Evolutionary conservation across 53 echinoderm and acorn worm species (phyloP).

Genomic region (Antedon mediterranea): DNA sequence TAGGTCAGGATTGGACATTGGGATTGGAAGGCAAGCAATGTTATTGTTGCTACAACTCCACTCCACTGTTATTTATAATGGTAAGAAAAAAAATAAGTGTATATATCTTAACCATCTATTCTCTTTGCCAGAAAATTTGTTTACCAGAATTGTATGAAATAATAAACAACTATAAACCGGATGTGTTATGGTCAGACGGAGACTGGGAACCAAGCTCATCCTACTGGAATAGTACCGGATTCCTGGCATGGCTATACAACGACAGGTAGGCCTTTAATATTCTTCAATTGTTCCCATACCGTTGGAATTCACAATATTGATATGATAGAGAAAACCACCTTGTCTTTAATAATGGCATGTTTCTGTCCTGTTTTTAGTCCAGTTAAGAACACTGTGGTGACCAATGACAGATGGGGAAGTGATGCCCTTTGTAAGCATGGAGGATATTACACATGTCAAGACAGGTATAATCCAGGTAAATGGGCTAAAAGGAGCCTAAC

Average conservation of each 20-base stretch:
- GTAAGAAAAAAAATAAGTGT: too few relatives aligned
- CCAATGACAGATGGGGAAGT: constrained; percentile 62
- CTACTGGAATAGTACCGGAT: constrained; percentile 75
- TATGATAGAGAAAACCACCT: too few relatives aligned
- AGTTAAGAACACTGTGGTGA: constrained; percentile 53
- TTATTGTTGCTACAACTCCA: too few relatives aligned
- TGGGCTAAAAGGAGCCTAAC: too few relatives aligned
- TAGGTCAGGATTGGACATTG: too few relatives aligned
- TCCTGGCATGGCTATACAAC: constrained; percentile 80
- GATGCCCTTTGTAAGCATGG: constrained; percentile 44
- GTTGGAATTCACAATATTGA: not conserved
- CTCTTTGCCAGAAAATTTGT: constrained; percentile 33
- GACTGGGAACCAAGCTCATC: constrained; percentile 33
- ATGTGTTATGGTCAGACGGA: constrained; percentile 65
- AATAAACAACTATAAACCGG: constrained; percentile 49
- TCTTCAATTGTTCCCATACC: not conserved
- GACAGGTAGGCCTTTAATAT: constrained; percentile 37
- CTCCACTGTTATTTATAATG: too few relatives aligned
- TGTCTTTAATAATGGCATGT: too few relatives aligned
- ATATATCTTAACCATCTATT: not conserved
- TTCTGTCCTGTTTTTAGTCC: too few relatives aligned
- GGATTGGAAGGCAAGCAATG: too few relatives aligned
- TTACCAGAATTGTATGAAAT: constrained; percentile 67
- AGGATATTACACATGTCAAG: constrained; percentile 60
- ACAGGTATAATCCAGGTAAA: constrained; percentile 72